A percentile compares a stretch with the other conserved stretches of the same genome.
Evolutionary conservation across 1,140 invertebrate genomes (phyloP).

Genomic region (Mycetomoellerius zeteki): DNA sequence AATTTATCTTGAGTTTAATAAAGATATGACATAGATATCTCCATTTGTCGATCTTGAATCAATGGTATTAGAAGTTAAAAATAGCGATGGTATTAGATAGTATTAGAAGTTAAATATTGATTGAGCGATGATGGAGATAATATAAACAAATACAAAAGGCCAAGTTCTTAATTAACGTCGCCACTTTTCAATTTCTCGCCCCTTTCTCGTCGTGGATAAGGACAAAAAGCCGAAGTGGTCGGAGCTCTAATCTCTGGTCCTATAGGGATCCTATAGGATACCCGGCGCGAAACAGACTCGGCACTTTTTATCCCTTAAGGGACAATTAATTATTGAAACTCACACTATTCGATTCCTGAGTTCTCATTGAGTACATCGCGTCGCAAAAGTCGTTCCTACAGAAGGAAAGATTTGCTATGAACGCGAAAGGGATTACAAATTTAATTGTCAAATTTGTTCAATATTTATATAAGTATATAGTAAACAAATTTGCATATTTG

Average conservation of each 20-base stretch:
- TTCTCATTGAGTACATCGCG: not conserved
- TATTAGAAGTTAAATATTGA: conserved; percentile 24
- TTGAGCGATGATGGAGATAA: not conserved
- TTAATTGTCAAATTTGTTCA: too few species aligned
- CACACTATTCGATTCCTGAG: not conserved
- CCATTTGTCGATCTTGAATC: not conserved
- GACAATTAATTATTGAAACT: conserved; percentile 50
- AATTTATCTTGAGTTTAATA: not conserved
- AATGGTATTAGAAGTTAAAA: not conserved
- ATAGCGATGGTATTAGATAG: too few species aligned
- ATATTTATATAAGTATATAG: too few species aligned
- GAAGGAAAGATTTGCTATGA: too few species aligned
- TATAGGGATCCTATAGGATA: not conserved
- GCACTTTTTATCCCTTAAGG: conserved; percentile 43
- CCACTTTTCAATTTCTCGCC: conserved; percentile 78
- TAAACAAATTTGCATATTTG: too few species aligned
- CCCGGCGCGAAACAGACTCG: conserved; percentile 23
- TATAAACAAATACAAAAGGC: conserved; percentile 8
- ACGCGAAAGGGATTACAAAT: too few species aligned
- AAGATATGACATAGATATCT: not conserved
- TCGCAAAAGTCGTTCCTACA: not conserved
- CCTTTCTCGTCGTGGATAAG: conserved; percentile 4
- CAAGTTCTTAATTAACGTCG: conserved; percentile 73
- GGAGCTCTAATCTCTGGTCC: conserved; percentile 39
- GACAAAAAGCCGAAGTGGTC: not conserved